Evolutionary conservation across 2,888 invertebrate species (phyloP).

Genomic region (Tipula unca): DNA sequence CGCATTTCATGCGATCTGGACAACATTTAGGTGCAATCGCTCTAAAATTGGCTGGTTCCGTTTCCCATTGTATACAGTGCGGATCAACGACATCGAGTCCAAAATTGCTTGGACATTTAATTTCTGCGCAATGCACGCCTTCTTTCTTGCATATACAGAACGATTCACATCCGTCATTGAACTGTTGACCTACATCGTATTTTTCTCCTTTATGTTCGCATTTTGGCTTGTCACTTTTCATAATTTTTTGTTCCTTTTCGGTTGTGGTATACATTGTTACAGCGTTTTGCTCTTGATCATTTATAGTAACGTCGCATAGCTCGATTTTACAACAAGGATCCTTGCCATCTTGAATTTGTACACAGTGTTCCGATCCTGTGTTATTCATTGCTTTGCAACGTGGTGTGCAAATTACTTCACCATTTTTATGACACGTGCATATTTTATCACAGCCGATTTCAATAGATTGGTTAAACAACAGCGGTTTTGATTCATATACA

Average conservation of each 20-base stretch:
- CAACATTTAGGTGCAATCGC: conserved; percentile 73
- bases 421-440: conserved; percentile 67
- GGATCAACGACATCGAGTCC: conserved; percentile 79
- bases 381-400: conserved; percentile 53
- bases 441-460: conserved; percentile 72
- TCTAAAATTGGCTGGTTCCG: conserved; percentile 60
- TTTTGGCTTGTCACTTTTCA: not conserved
- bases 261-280: conserved; percentile 24
- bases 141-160: conserved; percentile 65
- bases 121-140: conserved; percentile 66
- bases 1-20: conserved; percentile 66
- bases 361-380: conserved; percentile 61
- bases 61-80: conserved; percentile 79
- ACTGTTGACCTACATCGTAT: conserved; percentile 54
- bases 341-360: conserved; percentile 70
- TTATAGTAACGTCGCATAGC: conserved; percentile 75
- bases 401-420: conserved; percentile 63
- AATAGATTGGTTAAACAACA: conserved; percentile 62
- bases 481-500: conserved; percentile 51
- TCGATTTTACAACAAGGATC: conserved; percentile 80
- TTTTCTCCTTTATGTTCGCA: conserved; percentile 35
- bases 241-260: conserved; percentile 32
- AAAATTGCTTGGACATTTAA: conserved; percentile 76
- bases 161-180: conserved; percentile 73
- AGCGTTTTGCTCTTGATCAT: conserved; percentile 57